phyloP scores from a whole-genome alignment of 2,888 invertebrate species.

The Melanophora roralis region DNA sequence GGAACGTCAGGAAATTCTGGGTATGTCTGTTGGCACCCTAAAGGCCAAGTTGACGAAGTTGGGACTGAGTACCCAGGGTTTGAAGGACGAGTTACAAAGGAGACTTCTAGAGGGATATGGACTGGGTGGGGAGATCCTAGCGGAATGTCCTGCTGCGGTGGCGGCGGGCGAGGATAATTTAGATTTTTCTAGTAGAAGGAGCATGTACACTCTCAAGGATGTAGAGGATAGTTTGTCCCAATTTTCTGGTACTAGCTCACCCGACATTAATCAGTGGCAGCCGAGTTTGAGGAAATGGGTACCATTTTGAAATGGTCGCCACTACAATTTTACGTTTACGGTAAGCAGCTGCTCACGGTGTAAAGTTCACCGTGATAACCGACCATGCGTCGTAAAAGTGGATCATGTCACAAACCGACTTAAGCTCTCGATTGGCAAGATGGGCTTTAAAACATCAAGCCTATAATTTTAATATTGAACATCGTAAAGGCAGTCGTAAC shows the following conservation, averaged over 20 bases:
- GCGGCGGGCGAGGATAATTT: neutral
- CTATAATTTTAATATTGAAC: neutral
- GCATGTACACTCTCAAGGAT: constrained; percentile 33
- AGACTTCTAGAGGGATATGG: constrained; percentile 3
- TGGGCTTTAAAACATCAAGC: neutral
- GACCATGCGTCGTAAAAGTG: neutral
- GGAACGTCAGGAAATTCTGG: constrained; percentile 7
- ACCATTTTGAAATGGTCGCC: constrained; percentile 22
- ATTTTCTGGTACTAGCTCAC: constrained; percentile 15
- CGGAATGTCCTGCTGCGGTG: neutral
- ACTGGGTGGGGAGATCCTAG: neutral
- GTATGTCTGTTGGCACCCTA: neutral
- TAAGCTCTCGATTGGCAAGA: neutral
- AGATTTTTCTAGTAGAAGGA: neutral
- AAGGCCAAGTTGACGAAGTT: constrained; percentile 7
- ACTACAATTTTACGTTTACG: neutral
- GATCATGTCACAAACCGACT: neutral
- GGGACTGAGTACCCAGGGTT: neutral
- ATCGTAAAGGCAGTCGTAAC: neutral
- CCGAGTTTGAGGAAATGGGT: constrained; percentile 37
- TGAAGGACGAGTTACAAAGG: constrained; percentile 12
- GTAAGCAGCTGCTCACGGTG: constrained; percentile 7
- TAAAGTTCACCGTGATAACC: neutral
- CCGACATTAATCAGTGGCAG: constrained; percentile 34
- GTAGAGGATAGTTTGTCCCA: constrained; percentile 13